Evolutionary conservation across 1,140 invertebrate species (phyloP), one percentile per base, ranked within the genome.

Genomic region (Microplitis mediator): DNA sequence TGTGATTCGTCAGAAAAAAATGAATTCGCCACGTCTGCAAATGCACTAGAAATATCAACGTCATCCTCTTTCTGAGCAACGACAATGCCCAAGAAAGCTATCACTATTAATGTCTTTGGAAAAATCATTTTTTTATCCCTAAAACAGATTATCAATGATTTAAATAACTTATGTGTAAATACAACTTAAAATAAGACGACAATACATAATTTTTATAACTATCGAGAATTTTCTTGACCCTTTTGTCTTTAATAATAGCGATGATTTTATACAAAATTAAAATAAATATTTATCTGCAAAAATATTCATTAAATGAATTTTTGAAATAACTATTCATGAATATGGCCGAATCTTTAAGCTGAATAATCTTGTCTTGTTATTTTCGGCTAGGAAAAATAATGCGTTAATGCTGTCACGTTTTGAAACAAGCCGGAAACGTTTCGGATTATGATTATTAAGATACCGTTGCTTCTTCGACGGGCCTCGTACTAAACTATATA

Each of bases 1-100:
- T 45, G 31, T 16, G 70, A 72, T 31, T 72, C 70, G 4, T 85
- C 79, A 31, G 78, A 68, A 58, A 86, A 83, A 11, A 87, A 76
- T 2, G 80, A 77, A 31, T 79, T 80, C 0, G 84, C 86, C 4
- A 81, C 86, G 64, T 86, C 84, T 39, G 86, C 76, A 39, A 87
- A 86, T 1, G 77, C 81, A 8, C 64, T 75, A 3, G 85, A 81
- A 4, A 79, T 74, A 36, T 85, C 84, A 23, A 72, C 69, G 8
- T 84, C 79, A 32, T 85, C 81, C 0, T 82, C 70, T n/a, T 80
- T 79, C 2, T 81, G 74, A 60, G 78, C 79, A 6, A 51, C 58
- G 6, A 75, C 77, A 35, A 76, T 64, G 11, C 78, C 79, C 23
- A 79, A 64, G 8, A 80, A 50, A 9, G 75, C 74, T 51, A 86